Conservation (phyloP, 2,797 vertebrate genomes). For the Lycodopsis pacificus region DNA sequence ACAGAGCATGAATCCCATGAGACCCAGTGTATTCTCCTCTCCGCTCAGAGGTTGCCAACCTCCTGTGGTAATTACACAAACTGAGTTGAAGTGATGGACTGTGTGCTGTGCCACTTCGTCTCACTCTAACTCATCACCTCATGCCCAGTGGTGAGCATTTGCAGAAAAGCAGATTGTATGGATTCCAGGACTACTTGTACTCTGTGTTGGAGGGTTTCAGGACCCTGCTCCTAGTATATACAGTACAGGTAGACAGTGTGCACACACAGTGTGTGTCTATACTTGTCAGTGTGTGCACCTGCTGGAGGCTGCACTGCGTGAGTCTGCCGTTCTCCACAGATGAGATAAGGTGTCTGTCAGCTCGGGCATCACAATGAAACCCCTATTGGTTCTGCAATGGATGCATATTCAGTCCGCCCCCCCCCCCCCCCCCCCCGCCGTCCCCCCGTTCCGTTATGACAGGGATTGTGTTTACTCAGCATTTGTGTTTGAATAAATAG, state of each 20-base stretch:
- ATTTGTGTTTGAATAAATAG: constrained; percentile 70
- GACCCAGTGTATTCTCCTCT: constrained; percentile 36
- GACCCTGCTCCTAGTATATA: constrained; percentile 19
- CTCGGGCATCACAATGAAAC: constrained; percentile 61
- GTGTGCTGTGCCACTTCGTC: constrained; percentile 25
- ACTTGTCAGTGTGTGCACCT: constrained; percentile 21
- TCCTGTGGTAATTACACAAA: constrained; percentile 64
- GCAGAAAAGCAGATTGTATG: background rate
- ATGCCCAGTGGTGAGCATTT: background rate
- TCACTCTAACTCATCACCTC: constrained; percentile 2
- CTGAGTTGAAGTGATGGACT: constrained; percentile 22
- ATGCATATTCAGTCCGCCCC: constrained; percentile 76
- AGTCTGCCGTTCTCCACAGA: constrained; percentile 64
- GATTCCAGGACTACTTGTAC: constrained; percentile 16
- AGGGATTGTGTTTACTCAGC: constrained; percentile 73
- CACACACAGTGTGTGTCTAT: background rate
- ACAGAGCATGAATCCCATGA: constrained; percentile 55
- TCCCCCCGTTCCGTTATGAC: constrained; percentile 63
- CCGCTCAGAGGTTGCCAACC: constrained; percentile 39
- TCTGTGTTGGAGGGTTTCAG: constrained; percentile 18
- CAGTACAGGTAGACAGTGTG: constrained; percentile 9
- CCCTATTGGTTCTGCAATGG: constrained; percentile 63
- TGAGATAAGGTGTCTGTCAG: constrained; percentile 74
- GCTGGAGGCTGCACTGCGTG: constrained; percentile 52
- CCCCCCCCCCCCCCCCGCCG: constrained; percentile 6